Percentiles rank a stretch among this genome's conserved stretches.
Evolutionary conservation across 2,888 invertebrate species (phyloP).

Genomic region (Syrista parreyssii): DNA sequence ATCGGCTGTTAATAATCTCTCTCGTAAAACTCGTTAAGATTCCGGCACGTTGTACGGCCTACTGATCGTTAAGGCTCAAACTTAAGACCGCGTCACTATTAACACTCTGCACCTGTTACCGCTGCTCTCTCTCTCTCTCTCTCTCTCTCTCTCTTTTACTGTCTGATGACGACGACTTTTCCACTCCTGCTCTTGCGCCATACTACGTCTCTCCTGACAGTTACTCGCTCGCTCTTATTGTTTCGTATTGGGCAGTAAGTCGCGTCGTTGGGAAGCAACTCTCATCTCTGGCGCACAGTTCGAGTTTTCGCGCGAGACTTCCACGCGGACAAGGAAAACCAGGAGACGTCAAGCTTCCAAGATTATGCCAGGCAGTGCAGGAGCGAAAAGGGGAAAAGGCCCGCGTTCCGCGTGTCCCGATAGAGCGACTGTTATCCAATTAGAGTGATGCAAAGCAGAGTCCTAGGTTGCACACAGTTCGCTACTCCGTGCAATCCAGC

Average conservation of each 20-base stretch:
- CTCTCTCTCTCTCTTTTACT: too few species aligned
- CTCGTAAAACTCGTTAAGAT: slow-evolving; percentile 52
- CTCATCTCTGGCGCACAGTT: too few species aligned
- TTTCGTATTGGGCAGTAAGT: too few species aligned
- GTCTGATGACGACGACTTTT: too few species aligned
- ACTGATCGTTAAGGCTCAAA: not conserved
- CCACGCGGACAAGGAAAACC: not conserved
- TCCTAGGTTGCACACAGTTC: slow-evolving; percentile 19
- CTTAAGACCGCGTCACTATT: not conserved
- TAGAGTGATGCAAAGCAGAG: slow-evolving; percentile 55
- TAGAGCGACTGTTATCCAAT: slow-evolving; percentile 48
- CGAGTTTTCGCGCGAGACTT: not conserved
- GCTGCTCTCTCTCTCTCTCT: not conserved
- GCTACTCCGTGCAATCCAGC: too few species aligned
- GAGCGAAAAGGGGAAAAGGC: not conserved
- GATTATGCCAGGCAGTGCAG: not conserved
- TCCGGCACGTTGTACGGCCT: slow-evolving; percentile 21
- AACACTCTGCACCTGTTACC: not conserved
- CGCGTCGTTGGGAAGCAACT: too few species aligned
- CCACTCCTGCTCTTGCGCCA: too few species aligned
- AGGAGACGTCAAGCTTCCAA: not conserved
- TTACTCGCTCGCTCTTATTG: too few species aligned
- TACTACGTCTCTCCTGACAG: too few species aligned
- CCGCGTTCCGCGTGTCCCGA: slow-evolving; percentile 24
- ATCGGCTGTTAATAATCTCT: slow-evolving; percentile 51